Evolutionary conservation across 2,797 vertebrate species (phyloP), one percentile per base, ranked within the genome.

Genomic region (Vultur gryphus): DNA sequence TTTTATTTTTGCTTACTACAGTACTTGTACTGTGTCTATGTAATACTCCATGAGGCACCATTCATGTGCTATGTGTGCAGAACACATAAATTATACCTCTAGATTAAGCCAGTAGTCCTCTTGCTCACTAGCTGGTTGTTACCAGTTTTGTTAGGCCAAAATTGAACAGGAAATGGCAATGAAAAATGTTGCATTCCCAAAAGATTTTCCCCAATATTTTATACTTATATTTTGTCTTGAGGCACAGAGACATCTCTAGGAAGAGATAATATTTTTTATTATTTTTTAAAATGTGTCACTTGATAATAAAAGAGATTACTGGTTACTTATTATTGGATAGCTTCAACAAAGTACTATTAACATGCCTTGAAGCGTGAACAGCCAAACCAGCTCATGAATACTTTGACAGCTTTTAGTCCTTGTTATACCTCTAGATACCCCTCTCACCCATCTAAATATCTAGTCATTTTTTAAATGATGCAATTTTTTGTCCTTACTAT

Each of bases 31-130:
- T 18, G 3, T 26, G 8, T n/a, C 12, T 62, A 4, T 61, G 5
- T 33, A 49, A 55, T 78, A 57, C 1, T 55, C 13, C 2, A 4
- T 16, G 13, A 77, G 8, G 2, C 2, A 28, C 2, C 4, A 21
- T 52, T 58, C 61, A 48, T 10, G 6, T 51, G 2, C 5, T 82
- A 3, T 52, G 13, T 77, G 9, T n/a, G 77, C 49, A 91, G 58
- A 80, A 65, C 7, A 37, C 16, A 51, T 21, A 66, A 66, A 9
- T 16, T 70, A 33, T 11, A 51, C 5, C 13, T 35, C 6, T 48
- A 48, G 16, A 80, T 19, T 59, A 77, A 86, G 44, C 17, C 49
- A 78, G 20, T 54, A 17, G 11, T n/a, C 7, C 5, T 66, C 7
- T 48, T 80, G 7, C 16, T 78, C 37, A 62, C 11, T 71, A 29